Evolutionary conservation across 2,113 vertebrate genomes (phyloP).

Genomic region (Pluvianellus socialis): DNA sequence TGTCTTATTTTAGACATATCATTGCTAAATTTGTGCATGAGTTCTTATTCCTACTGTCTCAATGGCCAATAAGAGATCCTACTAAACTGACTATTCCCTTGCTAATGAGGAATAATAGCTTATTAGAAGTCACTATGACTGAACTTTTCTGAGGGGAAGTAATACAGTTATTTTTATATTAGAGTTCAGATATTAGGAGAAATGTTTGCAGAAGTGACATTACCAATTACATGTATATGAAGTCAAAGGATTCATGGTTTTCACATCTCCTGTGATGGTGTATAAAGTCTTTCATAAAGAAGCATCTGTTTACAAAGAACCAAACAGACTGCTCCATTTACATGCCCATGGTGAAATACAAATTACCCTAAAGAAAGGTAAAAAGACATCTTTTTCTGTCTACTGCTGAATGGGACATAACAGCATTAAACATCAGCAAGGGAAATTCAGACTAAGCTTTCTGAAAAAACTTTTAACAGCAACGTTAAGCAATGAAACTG

Average conservation of each 20-base stretch:
- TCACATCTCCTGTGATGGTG: not conserved
- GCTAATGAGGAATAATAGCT: not conserved
- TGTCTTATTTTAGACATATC: not conserved
- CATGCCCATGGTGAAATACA: not conserved
- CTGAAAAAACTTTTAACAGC: not conserved
- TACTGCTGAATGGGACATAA: not conserved
- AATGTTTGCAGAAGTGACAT: not conserved
- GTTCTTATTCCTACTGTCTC: not conserved
- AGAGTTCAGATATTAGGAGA: not conserved
- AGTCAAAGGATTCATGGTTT: not conserved
- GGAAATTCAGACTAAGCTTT: not conserved
- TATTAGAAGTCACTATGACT: not conserved
- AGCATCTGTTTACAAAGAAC: not conserved
- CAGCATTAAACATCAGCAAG: not conserved
- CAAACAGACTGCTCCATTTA: not conserved
- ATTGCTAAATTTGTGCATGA: not conserved
- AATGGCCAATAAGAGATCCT: not conserved
- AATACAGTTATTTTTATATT: not conserved
- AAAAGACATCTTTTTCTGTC: not conserved
- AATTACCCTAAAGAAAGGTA: not conserved
- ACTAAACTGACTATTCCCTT: too few relatives aligned
- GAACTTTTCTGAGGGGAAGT: not conserved
- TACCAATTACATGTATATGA: not conserved
- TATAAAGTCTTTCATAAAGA: not conserved
- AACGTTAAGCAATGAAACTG: not conserved